These are phyloP conservation scores for Heliornis fulica DNA, from an alignment of 2,113 vertebrate species.

Conservation along the genomic window DNA sequence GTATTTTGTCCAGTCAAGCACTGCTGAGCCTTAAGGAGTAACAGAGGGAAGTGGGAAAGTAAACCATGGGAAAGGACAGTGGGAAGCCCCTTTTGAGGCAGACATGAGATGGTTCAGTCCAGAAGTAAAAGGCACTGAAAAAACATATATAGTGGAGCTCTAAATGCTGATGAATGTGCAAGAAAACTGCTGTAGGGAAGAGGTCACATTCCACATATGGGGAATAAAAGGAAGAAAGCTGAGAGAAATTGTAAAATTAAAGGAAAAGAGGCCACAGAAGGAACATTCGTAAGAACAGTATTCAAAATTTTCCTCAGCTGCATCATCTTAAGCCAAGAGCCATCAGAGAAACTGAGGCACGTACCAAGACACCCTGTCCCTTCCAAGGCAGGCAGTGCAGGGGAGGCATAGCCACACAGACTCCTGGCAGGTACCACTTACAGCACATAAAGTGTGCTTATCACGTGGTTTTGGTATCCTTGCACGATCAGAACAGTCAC, in stretches of 20 bases:
- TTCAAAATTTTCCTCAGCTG: background rate
- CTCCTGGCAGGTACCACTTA: fast-evolving
- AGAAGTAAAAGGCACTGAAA: background rate
- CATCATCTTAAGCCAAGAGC: background rate
- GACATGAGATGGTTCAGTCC: background rate
- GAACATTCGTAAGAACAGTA: background rate
- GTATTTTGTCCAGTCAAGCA: background rate
- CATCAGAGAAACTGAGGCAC: background rate
- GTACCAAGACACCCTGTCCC: background rate
- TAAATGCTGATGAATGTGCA: background rate
- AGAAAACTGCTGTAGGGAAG: background rate
- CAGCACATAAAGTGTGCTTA: background rate
- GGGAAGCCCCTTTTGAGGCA: background rate
- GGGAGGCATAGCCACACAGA: background rate
- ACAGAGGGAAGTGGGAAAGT: background rate
- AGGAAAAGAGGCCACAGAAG: background rate
- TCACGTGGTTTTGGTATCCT: background rate
- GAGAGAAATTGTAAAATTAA: background rate
- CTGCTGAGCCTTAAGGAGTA: background rate
- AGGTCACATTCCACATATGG: background rate
- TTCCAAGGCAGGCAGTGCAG: background rate
- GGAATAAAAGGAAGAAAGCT: background rate
- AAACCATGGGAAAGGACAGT: background rate
- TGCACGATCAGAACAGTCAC: background rate
- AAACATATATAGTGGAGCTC: background rate